phyloP scores from a whole-genome alignment of 2,113 vertebrate genomes.

The Dinomys branickii region DNA sequence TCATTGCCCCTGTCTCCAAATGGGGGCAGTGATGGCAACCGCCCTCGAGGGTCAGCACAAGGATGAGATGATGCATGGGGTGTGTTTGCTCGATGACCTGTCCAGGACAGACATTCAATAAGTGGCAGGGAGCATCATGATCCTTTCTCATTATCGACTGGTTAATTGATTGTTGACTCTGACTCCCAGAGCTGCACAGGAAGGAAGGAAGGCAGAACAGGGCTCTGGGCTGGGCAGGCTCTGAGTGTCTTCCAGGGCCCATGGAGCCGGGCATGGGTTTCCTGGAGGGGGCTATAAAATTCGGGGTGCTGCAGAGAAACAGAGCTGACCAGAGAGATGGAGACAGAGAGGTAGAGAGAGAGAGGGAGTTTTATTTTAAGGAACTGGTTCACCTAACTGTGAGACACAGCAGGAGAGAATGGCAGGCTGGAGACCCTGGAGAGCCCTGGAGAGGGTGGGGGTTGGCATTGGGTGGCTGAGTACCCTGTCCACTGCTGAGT shows the following conservation, averaged over 20 bases:
- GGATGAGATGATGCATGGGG: rapidly evolving
- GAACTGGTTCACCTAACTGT: rapidly evolving
- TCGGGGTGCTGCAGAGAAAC: background rate
- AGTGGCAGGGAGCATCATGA: background rate
- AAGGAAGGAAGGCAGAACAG: background rate
- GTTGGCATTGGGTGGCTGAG: rapidly evolving
- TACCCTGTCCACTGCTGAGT: background rate
- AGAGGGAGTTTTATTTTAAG: background rate
- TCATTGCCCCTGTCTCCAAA: background rate
- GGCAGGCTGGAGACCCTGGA: background rate
- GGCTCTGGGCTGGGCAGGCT: background rate
- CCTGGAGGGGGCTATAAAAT: background rate
- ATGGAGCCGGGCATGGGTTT: background rate
- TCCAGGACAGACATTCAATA: background rate
- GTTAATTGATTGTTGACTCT: background rate
- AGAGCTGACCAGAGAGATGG: background rate
- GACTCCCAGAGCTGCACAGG: background rate
- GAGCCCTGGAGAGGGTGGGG: background rate
- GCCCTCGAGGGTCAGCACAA: background rate
- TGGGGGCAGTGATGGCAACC: background rate
- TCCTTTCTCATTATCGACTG: background rate
- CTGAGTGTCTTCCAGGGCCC: background rate
- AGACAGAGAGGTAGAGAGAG: background rate
- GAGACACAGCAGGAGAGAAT: background rate
- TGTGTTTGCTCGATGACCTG: rapidly evolving